These are phyloP conservation scores for Meriones unguiculatus DNA, from an alignment of 2,113 vertebrate species.

Conservation along the genomic window DNA sequence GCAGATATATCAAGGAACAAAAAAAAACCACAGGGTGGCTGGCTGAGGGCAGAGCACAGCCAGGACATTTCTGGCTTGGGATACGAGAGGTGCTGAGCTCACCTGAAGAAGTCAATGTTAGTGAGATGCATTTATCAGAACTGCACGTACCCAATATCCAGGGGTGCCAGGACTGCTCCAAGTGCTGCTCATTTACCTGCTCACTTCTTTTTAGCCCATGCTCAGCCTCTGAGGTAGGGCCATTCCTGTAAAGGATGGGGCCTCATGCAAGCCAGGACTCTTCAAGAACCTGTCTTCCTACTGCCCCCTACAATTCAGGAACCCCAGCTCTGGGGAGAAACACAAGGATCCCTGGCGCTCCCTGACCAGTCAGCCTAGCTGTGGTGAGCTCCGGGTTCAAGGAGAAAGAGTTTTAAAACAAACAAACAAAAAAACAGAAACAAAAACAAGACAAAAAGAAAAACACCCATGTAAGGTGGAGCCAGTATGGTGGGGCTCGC, in stretches of 20 bases:
- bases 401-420: background rate
- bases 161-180: background rate
- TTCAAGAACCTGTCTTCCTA: background rate
- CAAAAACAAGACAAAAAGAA: too few relatives aligned
- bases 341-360: too few relatives aligned
- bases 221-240: background rate
- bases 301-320: background rate
- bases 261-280: background rate
- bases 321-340: background rate
- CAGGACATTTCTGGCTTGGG: background rate
- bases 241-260: background rate
- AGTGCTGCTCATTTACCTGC: rapidly evolving
- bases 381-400: background rate
- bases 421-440: background rate
- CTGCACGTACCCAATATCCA: background rate
- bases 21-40: background rate
- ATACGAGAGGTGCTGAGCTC: background rate
- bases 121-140: background rate
- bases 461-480: too few relatives aligned
- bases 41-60: background rate
- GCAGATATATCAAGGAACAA: constrained; percentile 2
- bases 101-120: background rate
- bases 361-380: background rate
- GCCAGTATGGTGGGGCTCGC: too few relatives aligned
- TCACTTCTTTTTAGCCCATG: background rate